Evolutionary conservation across 2,113 vertebrate genomes (phyloP).

Genomic region (Carassius gibelio): DNA sequence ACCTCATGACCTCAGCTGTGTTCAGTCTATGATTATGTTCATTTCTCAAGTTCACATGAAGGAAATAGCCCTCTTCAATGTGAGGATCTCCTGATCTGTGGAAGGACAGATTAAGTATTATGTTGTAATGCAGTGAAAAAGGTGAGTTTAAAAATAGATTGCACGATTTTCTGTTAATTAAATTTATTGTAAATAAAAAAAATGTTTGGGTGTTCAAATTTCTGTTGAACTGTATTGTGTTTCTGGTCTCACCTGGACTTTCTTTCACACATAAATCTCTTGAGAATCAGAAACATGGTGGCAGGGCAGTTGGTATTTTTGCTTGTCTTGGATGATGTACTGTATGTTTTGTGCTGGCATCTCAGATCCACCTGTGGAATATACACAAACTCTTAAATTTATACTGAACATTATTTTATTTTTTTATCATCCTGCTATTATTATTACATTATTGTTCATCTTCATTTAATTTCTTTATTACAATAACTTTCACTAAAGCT

Average conservation of each 20-base stretch:
- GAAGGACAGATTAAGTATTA: background rate
- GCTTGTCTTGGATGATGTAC: background rate
- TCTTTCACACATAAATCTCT: slow-evolving; percentile 35
- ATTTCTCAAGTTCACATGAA: slow-evolving; percentile 47
- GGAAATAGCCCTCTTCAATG: background rate
- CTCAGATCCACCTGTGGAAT: slow-evolving; percentile 51
- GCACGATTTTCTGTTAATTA: background rate
- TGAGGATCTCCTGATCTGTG: background rate
- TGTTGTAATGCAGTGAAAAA: background rate
- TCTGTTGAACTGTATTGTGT: background rate
- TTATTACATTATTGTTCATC: background rate
- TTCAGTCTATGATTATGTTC: slow-evolving; percentile 58
- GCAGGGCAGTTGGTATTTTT: slow-evolving; percentile 59
- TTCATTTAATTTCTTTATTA: background rate
- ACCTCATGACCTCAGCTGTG: slow-evolving; percentile 40
- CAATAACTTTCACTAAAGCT: background rate
- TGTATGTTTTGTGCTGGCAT: slow-evolving; percentile 57
- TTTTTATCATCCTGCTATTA: background rate
- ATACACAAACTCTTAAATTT: slow-evolving; percentile 8
- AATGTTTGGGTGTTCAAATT: background rate
- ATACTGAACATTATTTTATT: background rate
- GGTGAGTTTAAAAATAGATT: slow-evolving; percentile 13
- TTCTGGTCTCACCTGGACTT: slow-evolving; percentile 38
- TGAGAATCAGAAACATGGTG: slow-evolving; percentile 52
- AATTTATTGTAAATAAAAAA: background rate